Evolutionary conservation across 1,140 invertebrate genomes (phyloP).

Genomic region (Pseudomyrmex concolor): DNA sequence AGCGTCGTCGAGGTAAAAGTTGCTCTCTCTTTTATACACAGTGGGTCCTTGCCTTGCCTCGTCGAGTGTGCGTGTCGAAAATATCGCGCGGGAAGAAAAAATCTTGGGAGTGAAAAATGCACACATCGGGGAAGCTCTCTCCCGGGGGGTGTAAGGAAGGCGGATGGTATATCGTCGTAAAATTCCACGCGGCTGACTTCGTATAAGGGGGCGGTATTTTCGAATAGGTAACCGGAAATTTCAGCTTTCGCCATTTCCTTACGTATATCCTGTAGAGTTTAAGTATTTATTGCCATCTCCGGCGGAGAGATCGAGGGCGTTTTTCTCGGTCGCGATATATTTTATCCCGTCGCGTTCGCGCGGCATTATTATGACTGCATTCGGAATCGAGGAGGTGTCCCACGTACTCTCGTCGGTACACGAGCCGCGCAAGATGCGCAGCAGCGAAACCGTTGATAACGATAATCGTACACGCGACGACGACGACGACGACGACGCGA

Average conservation of each 20-base stretch:
- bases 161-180: conserved; percentile 18
- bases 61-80: no score
- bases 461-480: conserved; percentile 64
- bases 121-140: no score
- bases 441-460: conserved; percentile 60
- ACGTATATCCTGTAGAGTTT: conserved; percentile 16
- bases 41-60: no score
- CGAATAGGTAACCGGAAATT: conserved; percentile 22
- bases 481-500: conserved; percentile 22
- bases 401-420: background rate
- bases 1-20: background rate
- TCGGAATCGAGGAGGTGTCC: background rate
- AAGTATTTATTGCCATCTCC: conserved; percentile 55
- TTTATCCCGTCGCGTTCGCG: background rate
- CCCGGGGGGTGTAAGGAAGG: no score
- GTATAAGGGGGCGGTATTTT: background rate
- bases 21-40: no score
- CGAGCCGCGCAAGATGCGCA: conserved; percentile 20
- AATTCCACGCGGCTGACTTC: conserved; percentile 26
- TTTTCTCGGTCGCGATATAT: conserved; percentile 15
- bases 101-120: conserved; percentile 8
- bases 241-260: conserved; percentile 18
- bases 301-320: conserved; percentile 27
- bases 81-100: background rate
- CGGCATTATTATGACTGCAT: conserved; percentile 4